Base-by-base conservation (phyloP, 2,113 vertebrate species). In the Pomatorhinus ruficollis region DNA sequence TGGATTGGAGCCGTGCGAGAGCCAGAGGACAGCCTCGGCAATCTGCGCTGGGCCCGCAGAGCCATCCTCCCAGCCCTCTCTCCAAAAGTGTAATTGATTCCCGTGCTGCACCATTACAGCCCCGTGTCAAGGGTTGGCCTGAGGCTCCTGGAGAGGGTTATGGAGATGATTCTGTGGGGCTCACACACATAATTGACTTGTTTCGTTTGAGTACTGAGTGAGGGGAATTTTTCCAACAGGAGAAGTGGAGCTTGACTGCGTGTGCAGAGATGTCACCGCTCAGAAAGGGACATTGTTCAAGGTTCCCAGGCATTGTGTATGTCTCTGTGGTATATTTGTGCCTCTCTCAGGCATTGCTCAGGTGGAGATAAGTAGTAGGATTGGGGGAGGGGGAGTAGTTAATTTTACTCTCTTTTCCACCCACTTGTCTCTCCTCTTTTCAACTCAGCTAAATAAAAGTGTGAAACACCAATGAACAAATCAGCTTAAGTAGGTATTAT, bases 241-340 rank as follows among this genome's bases (percentile, higher is more conserved):
- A 92, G 93, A 91, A 96, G 96, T 90, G 93, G 93, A 95, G 85
- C 96, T 88, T 94, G 95, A 93, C 96, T 92, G 93, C 71, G 86
- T 94, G 82, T 60, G 85, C 79, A 35, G 90, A 74, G 92, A 77
- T 83, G 90, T 95, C 83, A 33, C 52, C 0, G 15, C 45, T 94
- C 88, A 85, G 91, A 91, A 79, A 50, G 89, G 35, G 76, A 89
- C 77, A n/a, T 75, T 93, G 93, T 95, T 95, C 49, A 47, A 56
- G 69, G 60, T 81, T 92, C 72, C 86, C 40, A 71, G 94, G 77
- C 69, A 44, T 63, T 87, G 80, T 59, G 59, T 21, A 2, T 27
- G 16, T 66, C 68, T 80, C 53, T 71, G 44, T 69, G 40, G 27
- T 40, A 1, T 57, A 52, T 83, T 77, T 71, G 60, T 64, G 44